Evolutionary conservation across 2,888 invertebrate genomes (phyloP).

Genomic region (Lagria hirta): DNA sequence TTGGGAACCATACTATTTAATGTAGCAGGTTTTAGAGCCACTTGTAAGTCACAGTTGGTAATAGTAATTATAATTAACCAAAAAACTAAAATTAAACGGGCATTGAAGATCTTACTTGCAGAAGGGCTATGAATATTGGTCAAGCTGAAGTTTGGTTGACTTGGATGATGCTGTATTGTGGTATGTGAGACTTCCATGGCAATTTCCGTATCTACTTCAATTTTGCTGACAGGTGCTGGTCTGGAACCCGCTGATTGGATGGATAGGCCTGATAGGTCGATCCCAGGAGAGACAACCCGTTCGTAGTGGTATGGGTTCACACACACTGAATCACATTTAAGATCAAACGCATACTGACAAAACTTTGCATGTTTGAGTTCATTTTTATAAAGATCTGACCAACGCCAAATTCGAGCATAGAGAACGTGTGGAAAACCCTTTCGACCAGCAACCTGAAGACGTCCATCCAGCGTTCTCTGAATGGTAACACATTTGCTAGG

Average conservation of each 20-base stretch:
- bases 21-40: too few relatives aligned
- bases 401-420: constrained; percentile 98
- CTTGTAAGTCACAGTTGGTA: too few relatives aligned
- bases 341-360: constrained; percentile 98
- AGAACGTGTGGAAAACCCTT: constrained; percentile 99
- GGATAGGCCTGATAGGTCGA: constrained; percentile 92
- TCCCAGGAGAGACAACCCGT: constrained; percentile 96
- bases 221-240: constrained; percentile 57
- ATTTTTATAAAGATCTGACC: constrained; percentile 99
- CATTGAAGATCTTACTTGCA: constrained; percentile 47
- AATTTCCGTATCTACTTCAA: constrained; percentile 64
- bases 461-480: constrained; percentile 94
- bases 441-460: constrained; percentile 96
- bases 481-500: constrained; percentile 99
- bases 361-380: constrained; percentile 97
- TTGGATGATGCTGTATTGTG: constrained; percentile 72
- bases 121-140: constrained; percentile 48
- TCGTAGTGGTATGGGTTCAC: constrained; percentile 99
- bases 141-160: constrained; percentile 63
- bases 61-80: constrained; percentile 8
- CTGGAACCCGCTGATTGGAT: constrained; percentile 78
- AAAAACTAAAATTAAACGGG: too few relatives aligned
- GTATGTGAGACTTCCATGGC: constrained; percentile 59
- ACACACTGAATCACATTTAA: constrained; percentile 98
- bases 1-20: too few relatives aligned